These are phyloP conservation scores for Sinella curviseta DNA, from an alignment of 1,140 invertebrate species.

Conservation along the genomic window DNA sequence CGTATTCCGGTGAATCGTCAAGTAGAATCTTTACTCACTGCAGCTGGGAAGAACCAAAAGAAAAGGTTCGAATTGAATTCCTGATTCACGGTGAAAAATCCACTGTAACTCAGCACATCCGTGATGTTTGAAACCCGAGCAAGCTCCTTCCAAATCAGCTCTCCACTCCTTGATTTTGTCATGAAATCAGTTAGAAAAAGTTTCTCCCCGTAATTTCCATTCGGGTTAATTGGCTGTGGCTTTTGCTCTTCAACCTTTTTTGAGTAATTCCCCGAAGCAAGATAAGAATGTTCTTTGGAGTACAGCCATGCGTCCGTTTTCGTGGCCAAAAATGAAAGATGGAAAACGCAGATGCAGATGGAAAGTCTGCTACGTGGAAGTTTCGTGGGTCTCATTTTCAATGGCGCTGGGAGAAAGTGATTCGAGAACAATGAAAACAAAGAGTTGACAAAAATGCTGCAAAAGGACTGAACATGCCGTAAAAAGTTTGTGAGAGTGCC, in stretches of 20 bases:
- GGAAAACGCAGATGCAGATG: too few species aligned
- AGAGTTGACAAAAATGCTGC: too few species aligned
- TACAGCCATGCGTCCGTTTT: background rate
- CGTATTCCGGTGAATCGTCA: background rate
- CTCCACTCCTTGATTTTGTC: constrained; percentile 50
- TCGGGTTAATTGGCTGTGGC: background rate
- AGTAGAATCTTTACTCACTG: constrained; percentile 53
- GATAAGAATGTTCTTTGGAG: background rate
- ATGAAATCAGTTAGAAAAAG: constrained; percentile 60
- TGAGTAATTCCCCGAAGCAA: background rate
- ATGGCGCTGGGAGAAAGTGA: too few species aligned
- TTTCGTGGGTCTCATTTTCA: too few species aligned
- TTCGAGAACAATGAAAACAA: too few species aligned
- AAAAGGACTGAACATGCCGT: too few species aligned
- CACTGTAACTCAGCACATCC: constrained; percentile 63
- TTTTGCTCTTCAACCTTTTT: background rate
- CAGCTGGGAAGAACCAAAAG: constrained; percentile 85
- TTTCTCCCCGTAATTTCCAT: constrained; percentile 53
- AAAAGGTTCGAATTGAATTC: constrained; percentile 77
- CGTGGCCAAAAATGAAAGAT: background rate
- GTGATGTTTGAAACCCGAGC: constrained; percentile 52
- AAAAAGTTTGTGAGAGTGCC: too few species aligned
- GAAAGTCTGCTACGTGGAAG: too few species aligned
- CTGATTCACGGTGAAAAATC: constrained; percentile 74
- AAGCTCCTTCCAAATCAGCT: constrained; percentile 47